Base-by-base conservation (phyloP, 2,113 vertebrate genomes). In the Pomatostomus ruficeps region DNA sequence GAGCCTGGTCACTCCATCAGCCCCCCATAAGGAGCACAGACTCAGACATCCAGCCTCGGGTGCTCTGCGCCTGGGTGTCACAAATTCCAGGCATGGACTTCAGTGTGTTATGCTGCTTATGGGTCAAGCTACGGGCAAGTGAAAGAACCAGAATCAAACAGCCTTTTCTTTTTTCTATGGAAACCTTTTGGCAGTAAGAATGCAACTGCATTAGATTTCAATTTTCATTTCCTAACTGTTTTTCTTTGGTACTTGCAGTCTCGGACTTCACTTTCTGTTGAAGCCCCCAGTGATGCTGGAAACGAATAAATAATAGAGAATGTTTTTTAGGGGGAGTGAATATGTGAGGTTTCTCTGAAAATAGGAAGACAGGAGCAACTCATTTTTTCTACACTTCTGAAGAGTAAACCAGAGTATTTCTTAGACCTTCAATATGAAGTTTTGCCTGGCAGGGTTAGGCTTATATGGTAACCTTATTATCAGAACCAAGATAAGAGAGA, bases 401-500 rank as follows among this genome's bases (percentile, higher is more conserved):
- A 95, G 58, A 95, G 86, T 61, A 94, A 95, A 95, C 31, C 29
- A 43, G 90, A 89, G 43, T 78, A 57, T 93, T 89, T 93, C 81
- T 85, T 93, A 75, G 58, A 72, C 28, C 29, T 63, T 52, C 22
- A 52, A 22, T 29, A 21, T 25, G 77, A 85, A 54, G 66, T 54
- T 85, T 75, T 91, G 66, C 14, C 36, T 49, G 9, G 12, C 17
- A 91, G 25, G 3, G 7, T 40, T 61, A 36, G 28, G 48, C 54
- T 95, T 87, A 8, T 42, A 45, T 36, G 0, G 0, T 58, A 82
- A 79, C 28, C n/a, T 78, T 33, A 49, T 78, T 79, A 82, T 65
- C 70, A 91, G 62, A 94, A 89, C 14, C 0, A 4, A 95, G 65
- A 61, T 25, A 75, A 74, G n/a, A 74, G 31, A 63, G 31, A 52